These are phyloP conservation scores for Petrolisthes manimaculis DNA, from an alignment of 2,888 invertebrate species.

Conservation along the genomic window DNA sequence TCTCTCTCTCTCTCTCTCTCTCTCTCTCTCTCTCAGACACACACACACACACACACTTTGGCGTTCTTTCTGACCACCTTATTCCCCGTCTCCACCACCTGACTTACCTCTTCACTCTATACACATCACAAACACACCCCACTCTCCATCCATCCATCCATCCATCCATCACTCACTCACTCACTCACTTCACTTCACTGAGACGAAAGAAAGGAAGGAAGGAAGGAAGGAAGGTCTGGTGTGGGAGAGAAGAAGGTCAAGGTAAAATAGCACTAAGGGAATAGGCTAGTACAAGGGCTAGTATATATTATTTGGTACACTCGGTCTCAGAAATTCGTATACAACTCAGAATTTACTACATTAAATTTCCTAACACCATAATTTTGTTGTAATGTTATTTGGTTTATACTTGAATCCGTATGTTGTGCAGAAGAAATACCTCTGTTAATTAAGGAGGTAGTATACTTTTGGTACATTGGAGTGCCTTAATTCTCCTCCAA, in stretches of 20 bases:
- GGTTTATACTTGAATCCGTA: no score
- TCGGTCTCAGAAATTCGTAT: no score
- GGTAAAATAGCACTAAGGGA: background rate
- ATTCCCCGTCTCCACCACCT: background rate
- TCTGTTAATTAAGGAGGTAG: no score
- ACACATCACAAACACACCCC: background rate
- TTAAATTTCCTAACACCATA: no score
- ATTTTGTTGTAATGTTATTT: no score
- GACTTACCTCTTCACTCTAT: background rate
- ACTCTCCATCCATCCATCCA: background rate
- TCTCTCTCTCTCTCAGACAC: background rate
- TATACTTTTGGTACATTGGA: no score
- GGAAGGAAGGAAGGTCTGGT: background rate
- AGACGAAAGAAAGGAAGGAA: background rate
- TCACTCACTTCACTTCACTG: background rate
- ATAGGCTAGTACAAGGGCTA: background rate
- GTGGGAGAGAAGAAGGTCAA: background rate
- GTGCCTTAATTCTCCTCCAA: no score
- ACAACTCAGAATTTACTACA: no score
- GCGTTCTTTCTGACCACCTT: background rate
- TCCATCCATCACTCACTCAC: background rate
- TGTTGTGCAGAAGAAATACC: no score
- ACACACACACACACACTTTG: background rate
- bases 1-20: background rate
- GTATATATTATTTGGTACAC: no score